Conservation (phyloP, 1,140 invertebrate species). For the Eriosoma lanigerum region DNA sequence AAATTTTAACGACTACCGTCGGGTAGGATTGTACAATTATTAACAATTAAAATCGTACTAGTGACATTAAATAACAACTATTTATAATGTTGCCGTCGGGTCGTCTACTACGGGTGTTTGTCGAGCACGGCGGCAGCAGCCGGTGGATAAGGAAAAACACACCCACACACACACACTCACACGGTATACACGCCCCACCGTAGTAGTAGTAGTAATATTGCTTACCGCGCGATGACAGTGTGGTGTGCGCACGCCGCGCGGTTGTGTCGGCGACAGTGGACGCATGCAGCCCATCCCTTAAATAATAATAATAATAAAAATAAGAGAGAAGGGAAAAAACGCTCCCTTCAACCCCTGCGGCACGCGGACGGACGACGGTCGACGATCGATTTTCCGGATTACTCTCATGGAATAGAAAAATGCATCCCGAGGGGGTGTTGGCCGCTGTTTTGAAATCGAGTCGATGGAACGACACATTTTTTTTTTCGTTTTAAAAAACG, state of each 20-base stretch:
- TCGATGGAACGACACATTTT: no score
- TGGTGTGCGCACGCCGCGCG: background rate
- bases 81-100: background rate
- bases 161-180: background rate
- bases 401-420: conserved; percentile 22
- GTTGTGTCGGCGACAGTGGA: background rate
- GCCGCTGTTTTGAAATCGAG: background rate
- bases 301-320: conserved; percentile 5
- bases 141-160: conserved; percentile 7
- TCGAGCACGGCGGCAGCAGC: background rate
- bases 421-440: background rate
- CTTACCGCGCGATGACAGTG: background rate
- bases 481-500: no score
- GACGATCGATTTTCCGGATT: conserved; percentile 19
- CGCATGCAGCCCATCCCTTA: background rate
- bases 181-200: background rate
- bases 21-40: no score
- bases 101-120: background rate
- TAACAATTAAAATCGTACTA: background rate
- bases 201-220: background rate
- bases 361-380: background rate
- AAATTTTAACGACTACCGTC: no score
- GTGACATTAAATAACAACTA: background rate
- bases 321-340: background rate
- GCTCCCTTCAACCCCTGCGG: background rate